These are phyloP conservation scores for Scotopteryx bipunctaria DNA, from an alignment of 2,888 invertebrate species.

Conservation along the genomic window DNA sequence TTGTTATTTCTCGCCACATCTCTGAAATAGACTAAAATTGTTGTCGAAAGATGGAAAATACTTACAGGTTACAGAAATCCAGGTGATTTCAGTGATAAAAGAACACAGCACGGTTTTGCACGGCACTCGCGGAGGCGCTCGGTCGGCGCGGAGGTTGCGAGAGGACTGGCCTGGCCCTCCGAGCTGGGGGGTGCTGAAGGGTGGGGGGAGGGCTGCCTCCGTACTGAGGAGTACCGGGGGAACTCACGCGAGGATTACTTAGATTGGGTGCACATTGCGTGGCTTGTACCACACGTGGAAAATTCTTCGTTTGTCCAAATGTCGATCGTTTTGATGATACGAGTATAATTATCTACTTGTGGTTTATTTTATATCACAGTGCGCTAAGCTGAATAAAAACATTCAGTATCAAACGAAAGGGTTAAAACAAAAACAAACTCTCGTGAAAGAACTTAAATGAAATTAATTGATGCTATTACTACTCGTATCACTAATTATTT, in stretches of 20 bases:
- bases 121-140: slow-evolving; percentile 52
- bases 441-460: too few relatives aligned
- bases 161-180: slow-evolving; percentile 78
- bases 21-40: not conserved
- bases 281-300: not conserved
- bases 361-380: too few relatives aligned
- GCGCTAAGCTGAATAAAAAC: too few relatives aligned
- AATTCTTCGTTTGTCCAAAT: not conserved
- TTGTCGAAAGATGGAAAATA: slow-evolving; percentile 30
- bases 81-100: slow-evolving; percentile 52
- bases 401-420: too few relatives aligned
- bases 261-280: slow-evolving; percentile 55
- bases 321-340: too few relatives aligned
- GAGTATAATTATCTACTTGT: too few relatives aligned
- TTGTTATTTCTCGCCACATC: too few relatives aligned
- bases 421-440: too few relatives aligned
- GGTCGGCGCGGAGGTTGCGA: slow-evolving; percentile 47
- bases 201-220: too few relatives aligned
- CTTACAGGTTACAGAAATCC: slow-evolving; percentile 72
- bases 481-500: too few relatives aligned
- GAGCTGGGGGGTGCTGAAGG: slow-evolving; percentile 61
- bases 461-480: too few relatives aligned
- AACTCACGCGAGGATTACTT: slow-evolving; percentile 53
- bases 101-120: slow-evolving; percentile 72
- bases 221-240: slow-evolving; percentile 45